Evolutionary conservation across 2,888 invertebrate genomes (phyloP).

Genomic region (Drosophila barbarae): DNA sequence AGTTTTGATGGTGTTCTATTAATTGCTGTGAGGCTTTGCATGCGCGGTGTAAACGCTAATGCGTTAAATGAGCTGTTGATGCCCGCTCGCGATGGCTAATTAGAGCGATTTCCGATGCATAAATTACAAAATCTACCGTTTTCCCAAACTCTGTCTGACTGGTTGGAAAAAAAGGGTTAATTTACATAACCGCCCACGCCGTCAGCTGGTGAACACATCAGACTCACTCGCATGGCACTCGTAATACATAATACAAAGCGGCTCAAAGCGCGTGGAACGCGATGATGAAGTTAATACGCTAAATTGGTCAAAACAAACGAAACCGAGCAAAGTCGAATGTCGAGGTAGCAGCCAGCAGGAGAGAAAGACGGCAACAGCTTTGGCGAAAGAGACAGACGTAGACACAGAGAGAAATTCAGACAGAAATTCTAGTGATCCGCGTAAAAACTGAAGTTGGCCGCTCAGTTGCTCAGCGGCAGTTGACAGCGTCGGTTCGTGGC

Average conservation of each 20-base stretch:
- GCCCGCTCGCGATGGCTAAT: slow-evolving; percentile 56
- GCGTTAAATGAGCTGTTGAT: slow-evolving; percentile 71
- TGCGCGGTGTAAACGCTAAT: slow-evolving; percentile 53
- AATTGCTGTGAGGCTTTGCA: slow-evolving; percentile 29
- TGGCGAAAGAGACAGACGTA: slow-evolving; percentile 17
- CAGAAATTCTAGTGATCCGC: slow-evolving; percentile 73
- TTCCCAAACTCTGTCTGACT: slow-evolving; percentile 12
- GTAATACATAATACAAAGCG: slow-evolving; percentile 38
- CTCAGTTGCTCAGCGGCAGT: slow-evolving; percentile 66
- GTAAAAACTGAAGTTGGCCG: slow-evolving; percentile 57
- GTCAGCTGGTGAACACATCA: slow-evolving; percentile 33
- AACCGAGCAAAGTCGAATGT: slow-evolving; percentile 33
- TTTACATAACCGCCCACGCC: slow-evolving; percentile 48
- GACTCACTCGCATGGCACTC: slow-evolving; percentile 10
- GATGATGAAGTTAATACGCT: slow-evolving; percentile 66
- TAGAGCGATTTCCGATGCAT: slow-evolving; percentile 63
- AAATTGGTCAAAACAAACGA: slow-evolving; percentile 72
- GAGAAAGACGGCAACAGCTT: slow-evolving; percentile 17
- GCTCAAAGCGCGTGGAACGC: slow-evolving; percentile 43
- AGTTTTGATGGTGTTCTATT: slow-evolving; percentile 17
- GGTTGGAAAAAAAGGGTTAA: slow-evolving; percentile 18
- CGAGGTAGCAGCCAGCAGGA: slow-evolving; percentile 2
- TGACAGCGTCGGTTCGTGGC: slow-evolving; percentile 53
- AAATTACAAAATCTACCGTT: slow-evolving; percentile 51
- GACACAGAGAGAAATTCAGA: slow-evolving; percentile 14